Conservation (phyloP, 2,888 invertebrate species). For the Eubasilissa splendida region DNA sequence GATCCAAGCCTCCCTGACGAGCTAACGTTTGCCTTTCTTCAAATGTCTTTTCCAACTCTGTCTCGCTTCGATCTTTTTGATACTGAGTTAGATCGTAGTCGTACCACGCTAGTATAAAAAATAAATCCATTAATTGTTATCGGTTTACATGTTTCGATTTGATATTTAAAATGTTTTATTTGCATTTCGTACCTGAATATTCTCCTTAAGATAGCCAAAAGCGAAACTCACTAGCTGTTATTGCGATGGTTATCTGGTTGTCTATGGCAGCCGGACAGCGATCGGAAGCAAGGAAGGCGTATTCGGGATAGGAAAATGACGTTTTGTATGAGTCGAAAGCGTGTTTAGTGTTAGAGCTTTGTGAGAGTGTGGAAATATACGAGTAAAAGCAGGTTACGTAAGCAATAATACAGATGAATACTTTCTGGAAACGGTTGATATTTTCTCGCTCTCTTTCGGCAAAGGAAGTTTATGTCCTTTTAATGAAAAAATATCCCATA, state of each 20-base stretch:
- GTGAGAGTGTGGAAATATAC: conserved; percentile 14
- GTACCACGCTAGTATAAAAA: conserved; percentile 84
- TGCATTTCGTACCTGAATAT: conserved; percentile 42
- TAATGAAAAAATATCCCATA: neutral
- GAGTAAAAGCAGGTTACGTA: conserved; percentile 13
- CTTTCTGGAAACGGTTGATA: conserved; percentile 8
- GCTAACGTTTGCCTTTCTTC: conserved; percentile 85
- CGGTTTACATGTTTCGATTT: neutral
- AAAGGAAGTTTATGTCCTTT: neutral
- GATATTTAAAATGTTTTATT: conserved; percentile 9
- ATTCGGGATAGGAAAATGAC: conserved; percentile 24
- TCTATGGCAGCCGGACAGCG: conserved; percentile 30
- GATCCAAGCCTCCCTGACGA: conserved; percentile 77
- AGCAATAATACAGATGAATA: conserved; percentile 9
- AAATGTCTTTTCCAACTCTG: conserved; percentile 90
- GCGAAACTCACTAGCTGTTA: conserved; percentile 51
- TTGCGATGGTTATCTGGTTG: conserved; percentile 39
- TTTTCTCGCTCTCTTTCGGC: neutral
- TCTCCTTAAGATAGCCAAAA: conserved; percentile 45
- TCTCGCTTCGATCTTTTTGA: conserved; percentile 86
- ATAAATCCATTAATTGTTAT: conserved; percentile 55
- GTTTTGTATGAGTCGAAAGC: conserved; percentile 27
- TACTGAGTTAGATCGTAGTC: conserved; percentile 89
- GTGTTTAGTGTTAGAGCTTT: conserved; percentile 46
- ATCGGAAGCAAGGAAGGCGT: conserved; percentile 26